Conservation (phyloP, 2,113 vertebrate species). For the Corythoichthys intestinalis region DNA sequence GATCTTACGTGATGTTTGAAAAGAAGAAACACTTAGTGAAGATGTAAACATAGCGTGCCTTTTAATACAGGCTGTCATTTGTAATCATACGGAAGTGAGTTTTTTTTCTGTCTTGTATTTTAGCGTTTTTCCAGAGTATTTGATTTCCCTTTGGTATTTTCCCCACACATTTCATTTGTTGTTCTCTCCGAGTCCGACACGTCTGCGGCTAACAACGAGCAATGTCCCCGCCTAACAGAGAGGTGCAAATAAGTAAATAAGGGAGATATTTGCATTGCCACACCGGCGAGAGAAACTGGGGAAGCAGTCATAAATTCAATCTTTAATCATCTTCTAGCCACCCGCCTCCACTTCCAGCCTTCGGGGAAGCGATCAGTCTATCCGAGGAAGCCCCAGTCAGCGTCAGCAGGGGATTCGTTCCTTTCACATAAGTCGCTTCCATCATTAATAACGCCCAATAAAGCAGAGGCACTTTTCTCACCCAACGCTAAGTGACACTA, state of each 20-base stretch:
- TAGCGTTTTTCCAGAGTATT: conserved; percentile 5
- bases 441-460: conserved; percentile 42
- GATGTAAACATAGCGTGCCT: not conserved
- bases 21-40: not conserved
- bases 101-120: not conserved
- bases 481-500: conserved; percentile 24
- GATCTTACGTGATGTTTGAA: not conserved
- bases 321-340: conserved; percentile 37
- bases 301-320: conserved; percentile 48
- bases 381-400: conserved; percentile 15
- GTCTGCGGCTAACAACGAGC: conserved; percentile 49
- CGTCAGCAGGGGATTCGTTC: conserved; percentile 17
- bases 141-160: conserved; percentile 38
- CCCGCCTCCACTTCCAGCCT: conserved; percentile 28
- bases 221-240: conserved; percentile 45
- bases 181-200: conserved; percentile 23
- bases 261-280: conserved; percentile 31
- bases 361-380: conserved; percentile 44
- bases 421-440: conserved; percentile 13
- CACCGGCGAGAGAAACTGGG: conserved; percentile 20
- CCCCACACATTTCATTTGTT: conserved; percentile 50
- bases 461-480: conserved; percentile 20
- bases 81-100: not conserved
- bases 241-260: conserved; percentile 42
- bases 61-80: not conserved